Conservation (phyloP, 2,113 vertebrate genomes). For the Neogobius melanostomus region DNA sequence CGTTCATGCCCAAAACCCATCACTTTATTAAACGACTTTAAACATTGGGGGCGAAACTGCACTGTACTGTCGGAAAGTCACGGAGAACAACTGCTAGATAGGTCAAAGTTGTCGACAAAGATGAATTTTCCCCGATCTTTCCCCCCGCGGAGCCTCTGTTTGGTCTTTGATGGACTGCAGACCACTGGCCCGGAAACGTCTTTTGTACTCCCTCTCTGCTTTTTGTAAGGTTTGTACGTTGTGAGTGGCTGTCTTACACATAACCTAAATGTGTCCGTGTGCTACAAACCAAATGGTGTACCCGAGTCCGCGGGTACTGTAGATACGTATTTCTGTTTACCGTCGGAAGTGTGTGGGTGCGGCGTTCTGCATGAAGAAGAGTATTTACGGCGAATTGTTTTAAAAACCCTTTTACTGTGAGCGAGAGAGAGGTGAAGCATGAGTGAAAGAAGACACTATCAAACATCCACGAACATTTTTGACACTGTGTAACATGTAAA, state of each 20-base stretch:
- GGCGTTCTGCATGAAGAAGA: conserved; percentile 46
- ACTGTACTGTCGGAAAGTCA: conserved; percentile 47
- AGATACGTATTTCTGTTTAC: conserved; percentile 63
- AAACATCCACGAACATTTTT: neutral
- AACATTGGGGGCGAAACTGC: conserved; percentile 35
- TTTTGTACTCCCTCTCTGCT: conserved; percentile 24
- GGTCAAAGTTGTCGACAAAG: conserved; percentile 22
- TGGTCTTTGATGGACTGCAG: conserved; percentile 16
- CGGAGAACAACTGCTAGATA: conserved; percentile 19
- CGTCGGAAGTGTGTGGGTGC: conserved; percentile 25
- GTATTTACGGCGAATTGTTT: conserved; percentile 25
- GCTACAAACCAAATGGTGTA: conserved; percentile 75
- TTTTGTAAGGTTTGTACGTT: conserved; percentile 69
- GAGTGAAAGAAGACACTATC: conserved; percentile 49
- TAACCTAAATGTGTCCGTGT: conserved; percentile 59
- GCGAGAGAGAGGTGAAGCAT: conserved; percentile 35
- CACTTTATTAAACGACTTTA: conserved; percentile 29
- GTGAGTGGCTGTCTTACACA: conserved; percentile 58
- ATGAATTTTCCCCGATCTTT: neutral
- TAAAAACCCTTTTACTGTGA: conserved; percentile 53
- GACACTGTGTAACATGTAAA: neutral
- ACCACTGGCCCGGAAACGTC: conserved; percentile 20
- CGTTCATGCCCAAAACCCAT: conserved; percentile 29
- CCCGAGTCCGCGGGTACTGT: conserved; percentile 59
- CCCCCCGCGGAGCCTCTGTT: neutral